Evolutionary conservation across 2,888 invertebrate species (phyloP), one percentile per base, ranked within the genome.

Genomic region (Tanaodytes sp.): DNA sequence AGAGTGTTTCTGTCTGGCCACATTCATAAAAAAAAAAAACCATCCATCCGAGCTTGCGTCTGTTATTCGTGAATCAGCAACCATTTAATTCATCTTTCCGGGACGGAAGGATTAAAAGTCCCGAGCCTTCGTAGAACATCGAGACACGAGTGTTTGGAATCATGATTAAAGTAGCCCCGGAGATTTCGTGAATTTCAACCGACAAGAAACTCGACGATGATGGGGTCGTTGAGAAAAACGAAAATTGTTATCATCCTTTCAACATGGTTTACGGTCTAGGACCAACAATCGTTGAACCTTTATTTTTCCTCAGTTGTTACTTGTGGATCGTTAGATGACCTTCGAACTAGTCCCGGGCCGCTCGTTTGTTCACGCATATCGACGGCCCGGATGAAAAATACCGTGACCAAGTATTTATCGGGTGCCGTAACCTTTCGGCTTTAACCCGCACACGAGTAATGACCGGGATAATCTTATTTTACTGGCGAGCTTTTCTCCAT

Each of bases 381-480:
- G 46, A 52, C 14, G 52, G 18, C 2, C 14, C 31, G 16, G 39
- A 48, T 20, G 48, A 20, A 27, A 16, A 36, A n/a, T 31, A 4
- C 15, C 27, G 20, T 16, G 36, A 6, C 27, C 42, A 42, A 48
- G 49, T 64, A 65, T 58, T 45, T 54, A 66, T 62, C 39, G 62
- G 27, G 45, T 3, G 6, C 12, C 12, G 49, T 33, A 46, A 58
- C 58, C 62, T 57, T 57, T 57, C 39, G 37, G 37, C 37, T 54
- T 49, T 42, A 61, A 61, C 59, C 54, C 19, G 15, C 27, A 48
- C 46, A 23, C 45, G 57, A 63, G 52, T 52, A 58, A 63, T 48
- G 63, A 37, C 43, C 51, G 30, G 16, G 52, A 39, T 68, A 68
- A 68, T 62, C 61, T 62, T 52, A 48, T 48, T 68, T 62, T 57